A percentile compares a stretch with the other conserved stretches of the same genome.
These are phyloP conservation scores for Burhinus oedicnemus DNA, from an alignment of 2,113 vertebrate genomes.

Conservation along the genomic window DNA sequence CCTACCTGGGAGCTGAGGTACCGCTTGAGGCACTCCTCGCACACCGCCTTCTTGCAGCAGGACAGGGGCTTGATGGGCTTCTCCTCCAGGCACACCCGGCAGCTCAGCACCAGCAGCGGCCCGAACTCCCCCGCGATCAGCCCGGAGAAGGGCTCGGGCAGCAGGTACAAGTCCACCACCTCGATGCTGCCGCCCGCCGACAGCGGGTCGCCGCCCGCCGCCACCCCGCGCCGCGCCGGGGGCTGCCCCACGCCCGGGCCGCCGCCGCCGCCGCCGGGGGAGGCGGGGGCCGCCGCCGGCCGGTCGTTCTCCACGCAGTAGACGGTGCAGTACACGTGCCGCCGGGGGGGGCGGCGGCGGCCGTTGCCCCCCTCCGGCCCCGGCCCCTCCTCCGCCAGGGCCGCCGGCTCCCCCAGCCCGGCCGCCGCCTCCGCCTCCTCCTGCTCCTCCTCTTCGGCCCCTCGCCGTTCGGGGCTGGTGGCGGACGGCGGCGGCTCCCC, in stretches of 20 bases:
- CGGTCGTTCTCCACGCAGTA: constrained; percentile 81
- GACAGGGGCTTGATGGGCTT: constrained; percentile 87
- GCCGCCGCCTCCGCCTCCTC: background rate
- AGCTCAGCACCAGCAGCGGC: constrained; percentile 79
- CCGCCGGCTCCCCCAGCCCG: background rate
- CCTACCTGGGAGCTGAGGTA: constrained; percentile 94
- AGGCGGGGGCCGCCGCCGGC: background rate
- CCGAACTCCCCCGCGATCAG: constrained; percentile 76
- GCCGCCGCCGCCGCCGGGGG: background rate
- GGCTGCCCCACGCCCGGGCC: background rate
- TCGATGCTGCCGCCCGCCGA: constrained; percentile 61
- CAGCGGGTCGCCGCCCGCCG: background rate
- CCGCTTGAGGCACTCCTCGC: constrained; percentile 90
- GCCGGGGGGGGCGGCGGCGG: constrained; percentile 48
- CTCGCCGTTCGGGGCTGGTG: background rate
- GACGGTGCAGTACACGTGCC: constrained; percentile 89
- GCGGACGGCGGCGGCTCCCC: background rate
- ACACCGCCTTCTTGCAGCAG: constrained; percentile 95
- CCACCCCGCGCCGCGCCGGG: background rate
- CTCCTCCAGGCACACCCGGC: constrained; percentile 93
- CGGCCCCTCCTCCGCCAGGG: background rate
- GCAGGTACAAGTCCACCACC: constrained; percentile 70
- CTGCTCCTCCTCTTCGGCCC: constrained; percentile 3
- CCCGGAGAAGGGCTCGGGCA: constrained; percentile 78
- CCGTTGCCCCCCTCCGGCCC: constrained; percentile 1